Percentiles rank a stretch among this genome's conserved stretches.
Evolutionary conservation across 2,797 vertebrate species (phyloP).

Genomic region (Hirundo rustica): DNA sequence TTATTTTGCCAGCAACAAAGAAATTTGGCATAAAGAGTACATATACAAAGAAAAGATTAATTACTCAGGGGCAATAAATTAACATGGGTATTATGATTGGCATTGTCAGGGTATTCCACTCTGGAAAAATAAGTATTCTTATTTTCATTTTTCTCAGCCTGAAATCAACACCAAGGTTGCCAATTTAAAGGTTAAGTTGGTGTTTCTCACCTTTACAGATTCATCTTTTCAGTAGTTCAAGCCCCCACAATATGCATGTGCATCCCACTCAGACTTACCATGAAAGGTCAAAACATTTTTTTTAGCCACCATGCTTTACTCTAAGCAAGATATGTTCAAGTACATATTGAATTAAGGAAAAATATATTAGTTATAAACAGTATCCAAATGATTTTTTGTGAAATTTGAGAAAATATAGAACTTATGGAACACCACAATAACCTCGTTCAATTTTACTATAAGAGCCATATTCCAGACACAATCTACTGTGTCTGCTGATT

Average conservation of each 20-base stretch:
- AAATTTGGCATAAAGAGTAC: background rate
- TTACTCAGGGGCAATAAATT: background rate
- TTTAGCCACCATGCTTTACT: background rate
- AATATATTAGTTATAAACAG: background rate
- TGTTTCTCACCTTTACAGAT: background rate
- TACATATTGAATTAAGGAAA: background rate
- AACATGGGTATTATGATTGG: background rate
- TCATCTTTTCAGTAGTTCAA: background rate
- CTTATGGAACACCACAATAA: background rate
- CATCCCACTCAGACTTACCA: background rate
- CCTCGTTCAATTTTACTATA: background rate
- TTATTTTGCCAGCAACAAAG: background rate
- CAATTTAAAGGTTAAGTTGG: background rate
- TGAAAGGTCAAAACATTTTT: background rate
- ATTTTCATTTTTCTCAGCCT: background rate
- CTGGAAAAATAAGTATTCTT: background rate
- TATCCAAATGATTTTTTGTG: background rate
- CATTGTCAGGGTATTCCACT: background rate
- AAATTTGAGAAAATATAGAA: background rate
- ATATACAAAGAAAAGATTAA: background rate
- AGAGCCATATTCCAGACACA: background rate
- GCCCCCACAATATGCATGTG: background rate
- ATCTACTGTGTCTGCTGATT: background rate
- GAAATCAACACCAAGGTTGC: background rate
- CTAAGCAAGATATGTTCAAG: background rate